Conservation (phyloP, 2,113 vertebrate species). For the Salvelinus fontinalis region DNA sequence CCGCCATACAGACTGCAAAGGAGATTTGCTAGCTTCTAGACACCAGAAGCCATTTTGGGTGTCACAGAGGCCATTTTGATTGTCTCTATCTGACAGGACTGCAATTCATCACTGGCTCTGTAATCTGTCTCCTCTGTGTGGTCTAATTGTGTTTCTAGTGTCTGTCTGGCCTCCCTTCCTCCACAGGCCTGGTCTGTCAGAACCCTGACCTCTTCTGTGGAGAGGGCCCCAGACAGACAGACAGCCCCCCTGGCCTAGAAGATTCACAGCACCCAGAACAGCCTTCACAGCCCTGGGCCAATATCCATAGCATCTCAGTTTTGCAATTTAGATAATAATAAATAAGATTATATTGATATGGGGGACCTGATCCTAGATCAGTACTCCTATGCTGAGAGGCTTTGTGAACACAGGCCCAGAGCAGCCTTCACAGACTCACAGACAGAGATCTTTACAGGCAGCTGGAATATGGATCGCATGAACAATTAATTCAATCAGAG, state of each 20-base stretch:
- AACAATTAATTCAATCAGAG: constrained; percentile 52
- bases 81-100: constrained; percentile 44
- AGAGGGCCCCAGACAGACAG: no score
- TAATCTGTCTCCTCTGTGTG: constrained; percentile 50
- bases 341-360: no score
- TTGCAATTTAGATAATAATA: no score
- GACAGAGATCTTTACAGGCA: background rate
- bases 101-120: constrained; percentile 56
- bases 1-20: constrained; percentile 11
- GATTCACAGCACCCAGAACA: no score
- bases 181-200: constrained; percentile 21
- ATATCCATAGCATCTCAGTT: no score
- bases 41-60: constrained; percentile 45
- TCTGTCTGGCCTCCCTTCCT: background rate
- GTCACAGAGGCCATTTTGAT: constrained; percentile 47
- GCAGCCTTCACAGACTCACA: background rate
- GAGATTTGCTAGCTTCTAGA: constrained; percentile 12
- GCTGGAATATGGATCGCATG: constrained; percentile 20
- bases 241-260: background rate
- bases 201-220: constrained; percentile 38
- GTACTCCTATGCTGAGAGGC: no score
- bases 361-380: no score
- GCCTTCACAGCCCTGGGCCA: no score
- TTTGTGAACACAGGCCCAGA: no score
- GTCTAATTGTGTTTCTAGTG: constrained; percentile 54